A percentile compares a stretch with the other conserved stretches of the same genome.
phyloP scores from a whole-genome alignment of 2,113 vertebrate genomes.

The Orycteropus afer region DNA sequence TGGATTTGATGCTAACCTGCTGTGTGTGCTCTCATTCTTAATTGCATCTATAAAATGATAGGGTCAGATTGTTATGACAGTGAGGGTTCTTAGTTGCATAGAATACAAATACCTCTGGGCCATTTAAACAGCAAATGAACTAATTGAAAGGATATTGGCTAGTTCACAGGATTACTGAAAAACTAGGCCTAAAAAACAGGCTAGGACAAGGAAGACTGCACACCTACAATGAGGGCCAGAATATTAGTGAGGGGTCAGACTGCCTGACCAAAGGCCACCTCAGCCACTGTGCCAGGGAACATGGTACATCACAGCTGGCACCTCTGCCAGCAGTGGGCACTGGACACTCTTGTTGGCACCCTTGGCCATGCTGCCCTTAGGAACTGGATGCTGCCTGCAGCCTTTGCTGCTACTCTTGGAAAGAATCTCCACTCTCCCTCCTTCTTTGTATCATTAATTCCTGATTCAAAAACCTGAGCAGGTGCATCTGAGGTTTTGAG shows the following conservation, averaged over 20 bases:
- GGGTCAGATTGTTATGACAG: neutral
- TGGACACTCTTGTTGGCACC: neutral
- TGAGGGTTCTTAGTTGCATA: neutral
- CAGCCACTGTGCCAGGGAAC: neutral
- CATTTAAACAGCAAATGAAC: conserved; percentile 32
- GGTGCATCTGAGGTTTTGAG: neutral
- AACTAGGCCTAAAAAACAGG: neutral
- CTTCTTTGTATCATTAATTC: neutral
- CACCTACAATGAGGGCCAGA: neutral
- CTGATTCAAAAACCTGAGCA: conserved; percentile 14
- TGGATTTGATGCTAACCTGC: neutral
- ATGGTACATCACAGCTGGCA: neutral
- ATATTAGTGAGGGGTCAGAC: neutral
- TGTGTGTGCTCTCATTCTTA: neutral
- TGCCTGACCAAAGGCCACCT: neutral
- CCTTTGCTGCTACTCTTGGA: neutral
- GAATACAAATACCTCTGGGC: conserved; percentile 30
- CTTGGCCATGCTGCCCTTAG: neutral
- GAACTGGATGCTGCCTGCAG: neutral
- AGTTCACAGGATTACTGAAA: neutral
- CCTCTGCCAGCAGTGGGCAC: neutral
- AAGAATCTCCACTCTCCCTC: neutral
- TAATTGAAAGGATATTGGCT: neutral
- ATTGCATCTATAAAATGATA: neutral
- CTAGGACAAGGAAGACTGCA: neutral